Evolutionary conservation across 2,113 vertebrate genomes (phyloP), one percentile per base, ranked within the genome.

Genomic region (Pavo muticus): DNA sequence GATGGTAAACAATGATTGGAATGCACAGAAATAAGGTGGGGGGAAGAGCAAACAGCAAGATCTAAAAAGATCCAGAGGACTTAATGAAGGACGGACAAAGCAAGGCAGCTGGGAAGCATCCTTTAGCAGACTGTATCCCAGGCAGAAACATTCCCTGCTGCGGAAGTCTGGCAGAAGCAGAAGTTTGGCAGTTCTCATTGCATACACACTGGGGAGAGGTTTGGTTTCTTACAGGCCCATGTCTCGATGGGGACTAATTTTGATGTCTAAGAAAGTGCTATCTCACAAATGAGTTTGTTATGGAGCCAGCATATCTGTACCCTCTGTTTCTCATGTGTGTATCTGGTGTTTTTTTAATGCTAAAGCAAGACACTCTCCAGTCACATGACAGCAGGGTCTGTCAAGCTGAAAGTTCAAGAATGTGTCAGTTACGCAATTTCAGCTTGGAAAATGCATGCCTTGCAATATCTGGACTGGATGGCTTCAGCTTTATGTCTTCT

Each of bases 351-450:
- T 82, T 61, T 54, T 76, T 17, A 15, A 3, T 68, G 14, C 35
- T 59, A 21, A 78, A 73, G 32, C 35, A 56, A 72, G 60, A 71
- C n/a, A 45, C 21, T 1, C 30, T 68, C 21, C 44, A 50, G 32
- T 14, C 42, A 56, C 2, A 0, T 42, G 81, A 67, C 42, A 90
- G 48, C 24, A 81, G 19, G 0, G 2, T 30, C n/a, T 0, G 0
- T 70, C 15, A 71, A 72, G 61, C 57, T 52, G 40, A 39, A 90
- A 93, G 80, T 75, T 91, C 52, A 88, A 21, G 35, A 27, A 13
- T 1, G 17, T 5, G 30, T 20, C 10, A 45, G 88, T 90, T 90
- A 84, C 0, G 14, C 69, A 93, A 72, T 3, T 72, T 45, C 67
- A 75, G 68, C 78, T 79, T 48, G 39, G 27, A 89, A 94, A 79